Conservation (phyloP, 2,797 vertebrate genomes). For the Myotis daubentonii region DNA sequence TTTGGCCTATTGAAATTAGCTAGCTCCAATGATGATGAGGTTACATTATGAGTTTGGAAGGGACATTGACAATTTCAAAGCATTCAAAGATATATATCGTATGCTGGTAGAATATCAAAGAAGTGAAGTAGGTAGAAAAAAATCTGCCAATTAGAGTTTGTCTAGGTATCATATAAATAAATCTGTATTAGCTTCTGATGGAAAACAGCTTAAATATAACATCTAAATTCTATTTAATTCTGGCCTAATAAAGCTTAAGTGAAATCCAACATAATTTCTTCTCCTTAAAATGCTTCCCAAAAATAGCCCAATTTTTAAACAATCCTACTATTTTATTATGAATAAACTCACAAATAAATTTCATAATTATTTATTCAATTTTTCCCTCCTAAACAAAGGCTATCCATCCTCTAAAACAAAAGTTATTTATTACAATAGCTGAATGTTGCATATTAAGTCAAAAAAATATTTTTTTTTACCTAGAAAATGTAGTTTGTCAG, state of each 20-base stretch:
- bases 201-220: conserved; percentile 1
- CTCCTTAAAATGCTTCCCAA: conserved; percentile 31
- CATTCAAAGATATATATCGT: conserved; percentile 32
- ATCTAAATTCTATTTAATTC: conserved; percentile 33
- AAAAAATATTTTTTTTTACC: neutral
- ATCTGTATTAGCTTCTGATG: neutral
- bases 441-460: neutral
- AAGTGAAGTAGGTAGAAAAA: neutral
- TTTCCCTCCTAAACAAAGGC: neutral
- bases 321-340: neutral
- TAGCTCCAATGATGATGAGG: neutral
- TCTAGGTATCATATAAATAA: neutral
- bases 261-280: conserved; percentile 30
- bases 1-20: neutral
- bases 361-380: neutral
- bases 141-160: neutral
- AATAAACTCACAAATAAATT: conserved; percentile 29
- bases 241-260: neutral
- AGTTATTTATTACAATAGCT: neutral
- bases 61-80: neutral
- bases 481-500: neutral
- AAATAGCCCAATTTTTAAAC: neutral
- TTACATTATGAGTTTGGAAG: neutral
- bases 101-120: neutral
- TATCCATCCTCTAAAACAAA: neutral